Percentiles rank a stretch among this genome's conserved stretches.
phyloP scores from a whole-genome alignment of 2,888 invertebrate species.

The Harpalus rufipes region DNA sequence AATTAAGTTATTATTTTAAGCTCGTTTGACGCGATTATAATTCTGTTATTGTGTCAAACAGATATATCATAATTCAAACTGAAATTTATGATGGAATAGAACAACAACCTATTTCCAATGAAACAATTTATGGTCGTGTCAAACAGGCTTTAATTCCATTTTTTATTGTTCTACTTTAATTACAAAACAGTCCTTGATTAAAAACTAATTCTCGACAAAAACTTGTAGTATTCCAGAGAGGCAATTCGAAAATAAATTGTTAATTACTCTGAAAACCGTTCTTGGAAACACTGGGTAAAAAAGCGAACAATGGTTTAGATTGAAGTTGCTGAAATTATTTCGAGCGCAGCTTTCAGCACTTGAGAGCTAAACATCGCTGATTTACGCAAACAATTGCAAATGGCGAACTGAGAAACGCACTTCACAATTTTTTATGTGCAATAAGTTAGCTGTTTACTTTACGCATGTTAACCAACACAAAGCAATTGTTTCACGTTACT shows the following conservation, averaged over 20 bases:
- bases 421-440: not conserved
- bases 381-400: constrained; percentile 33
- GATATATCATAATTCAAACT: too few relatives aligned
- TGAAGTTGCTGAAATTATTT: constrained; percentile 46
- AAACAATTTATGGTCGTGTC: too few relatives aligned
- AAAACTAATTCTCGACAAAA: not conserved
- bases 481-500: not conserved
- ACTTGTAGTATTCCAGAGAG: not conserved
- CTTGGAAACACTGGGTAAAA: not conserved
- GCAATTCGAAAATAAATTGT: not conserved
- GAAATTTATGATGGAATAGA: too few relatives aligned
- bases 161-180: too few relatives aligned
- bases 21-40: too few relatives aligned
- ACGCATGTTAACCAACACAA: not conserved
- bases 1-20: too few relatives aligned
- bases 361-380: constrained; percentile 42
- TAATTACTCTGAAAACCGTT: not conserved
- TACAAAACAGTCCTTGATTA: too few relatives aligned
- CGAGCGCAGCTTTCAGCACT: constrained; percentile 14
- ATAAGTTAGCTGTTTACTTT: not conserved
- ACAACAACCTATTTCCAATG: too few relatives aligned
- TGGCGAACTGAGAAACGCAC: not conserved
- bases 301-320: constrained; percentile 4
- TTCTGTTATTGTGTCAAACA: too few relatives aligned
- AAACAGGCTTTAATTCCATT: too few relatives aligned